Conservation (phyloP, 2,113 vertebrate species). For the Azemiops feae region DNA sequence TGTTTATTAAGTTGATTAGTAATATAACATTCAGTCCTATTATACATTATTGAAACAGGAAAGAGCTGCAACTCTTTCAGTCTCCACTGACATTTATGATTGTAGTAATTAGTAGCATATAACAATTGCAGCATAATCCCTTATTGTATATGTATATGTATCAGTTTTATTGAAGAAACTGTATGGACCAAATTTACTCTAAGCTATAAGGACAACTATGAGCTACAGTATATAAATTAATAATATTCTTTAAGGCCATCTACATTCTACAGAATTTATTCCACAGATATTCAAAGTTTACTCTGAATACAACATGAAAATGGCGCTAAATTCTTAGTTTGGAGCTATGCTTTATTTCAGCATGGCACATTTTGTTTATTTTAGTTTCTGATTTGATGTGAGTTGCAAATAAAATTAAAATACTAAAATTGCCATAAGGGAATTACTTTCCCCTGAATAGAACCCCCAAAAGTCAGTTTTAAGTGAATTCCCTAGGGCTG, state of each 20-base stretch:
- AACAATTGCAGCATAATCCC: not conserved
- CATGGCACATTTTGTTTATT: not conserved
- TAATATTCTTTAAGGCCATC: conserved; percentile 1
- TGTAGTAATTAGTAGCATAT: not conserved
- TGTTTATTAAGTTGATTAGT: not conserved
- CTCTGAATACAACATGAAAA: not conserved
- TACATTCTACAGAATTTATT: conserved; percentile 3
- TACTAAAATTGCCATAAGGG: conserved; percentile 35
- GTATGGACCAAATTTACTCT: not conserved
- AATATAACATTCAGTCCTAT: not conserved
- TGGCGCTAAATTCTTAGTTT: conserved; percentile 16
- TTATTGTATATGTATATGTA: not conserved
- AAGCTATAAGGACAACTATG: not conserved
- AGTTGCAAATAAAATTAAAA: conserved; percentile 52
- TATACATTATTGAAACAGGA: not conserved
- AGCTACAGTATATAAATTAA: not conserved
- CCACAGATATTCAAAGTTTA: not conserved
- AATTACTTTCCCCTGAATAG: not conserved
- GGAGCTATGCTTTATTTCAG: conserved; percentile 34
- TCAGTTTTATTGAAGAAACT: not conserved
- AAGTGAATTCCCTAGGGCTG: not conserved
- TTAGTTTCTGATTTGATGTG: conserved; percentile 25
- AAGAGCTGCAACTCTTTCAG: too few species aligned
- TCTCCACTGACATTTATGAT: not conserved
- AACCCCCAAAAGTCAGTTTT: not conserved